Evolutionary conservation across 2,797 vertebrate genomes (phyloP), one percentile per base, ranked within the genome.

Genomic region (Mormyrus hasselquistii): DNA sequence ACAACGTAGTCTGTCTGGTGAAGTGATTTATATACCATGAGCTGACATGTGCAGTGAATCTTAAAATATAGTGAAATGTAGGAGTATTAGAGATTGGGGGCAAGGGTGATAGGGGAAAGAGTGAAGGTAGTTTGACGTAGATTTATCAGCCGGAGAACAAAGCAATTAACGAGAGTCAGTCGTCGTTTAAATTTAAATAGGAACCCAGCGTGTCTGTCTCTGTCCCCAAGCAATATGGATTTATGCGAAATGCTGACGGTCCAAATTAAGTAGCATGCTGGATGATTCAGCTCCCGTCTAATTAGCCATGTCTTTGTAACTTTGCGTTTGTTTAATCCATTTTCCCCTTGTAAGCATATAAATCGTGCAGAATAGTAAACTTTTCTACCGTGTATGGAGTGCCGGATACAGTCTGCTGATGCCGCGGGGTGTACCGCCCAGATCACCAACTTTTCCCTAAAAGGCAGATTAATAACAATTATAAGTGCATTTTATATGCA

Each of bases 391-490:
- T 82, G 16, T 47, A 22, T 47, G 19, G 0, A 34, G 38, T 47
- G 41, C 16, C 38, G 41, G 73, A 79, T 79, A 34, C 12, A 73
- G 12, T 34, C 62, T 34, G 62, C 69, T 16, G 14, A 16, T 76
- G 12, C 16, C 38, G 38, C 41, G 19, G 73, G 38, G 16, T 47
- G 7, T 44, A 14, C 38, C 2, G 41, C 38, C 12, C 29, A 38
- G 12, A 73, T 73, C 29, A 29, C 34, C 85, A 16, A 12, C 29
- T 41, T 53, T 19, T 7, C 50, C 14, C 19, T n/a, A 22, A 57
- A 25, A 62, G 25, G 19, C 34, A 19, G 14, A 49, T 86, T 69
- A 86, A 86, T 89, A 89, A 57, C 57, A 86, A 88, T 88, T 90
- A 86, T 34, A 88, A 57, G 69, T 14, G 79, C 50, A 76, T 34